These are phyloP conservation scores for Oedothorax gibbosus DNA, from an alignment of 1,140 invertebrate species.

Conservation along the genomic window DNA sequence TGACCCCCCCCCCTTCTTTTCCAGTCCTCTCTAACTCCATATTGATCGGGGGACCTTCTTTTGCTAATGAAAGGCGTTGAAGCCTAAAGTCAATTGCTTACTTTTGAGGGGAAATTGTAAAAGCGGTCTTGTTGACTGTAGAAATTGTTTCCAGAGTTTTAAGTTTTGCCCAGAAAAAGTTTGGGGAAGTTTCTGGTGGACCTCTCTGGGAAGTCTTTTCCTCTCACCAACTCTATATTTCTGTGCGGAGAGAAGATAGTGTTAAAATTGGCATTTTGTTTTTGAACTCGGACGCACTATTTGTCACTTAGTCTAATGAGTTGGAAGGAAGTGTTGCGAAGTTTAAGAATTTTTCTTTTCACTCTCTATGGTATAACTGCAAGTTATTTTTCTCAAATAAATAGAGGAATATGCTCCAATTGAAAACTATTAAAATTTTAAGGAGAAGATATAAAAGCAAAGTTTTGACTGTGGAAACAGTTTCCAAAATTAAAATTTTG, in stretches of 20 bases:
- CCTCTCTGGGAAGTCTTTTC: neutral
- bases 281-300: slow-evolving; percentile 31
- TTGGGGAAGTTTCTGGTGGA: neutral
- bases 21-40: slow-evolving; percentile 24
- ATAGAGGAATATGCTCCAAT: no score
- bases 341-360: slow-evolving; percentile 14
- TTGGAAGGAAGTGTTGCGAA: neutral
- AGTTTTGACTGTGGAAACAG: no score
- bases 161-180: neutral
- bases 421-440: no score
- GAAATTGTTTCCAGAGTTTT: slow-evolving; percentile 27
- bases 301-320: slow-evolving; percentile 57
- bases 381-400: no score
- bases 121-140: slow-evolving; percentile 56
- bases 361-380: neutral
- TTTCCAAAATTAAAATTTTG: no score
- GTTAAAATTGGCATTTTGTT: slow-evolving; percentile 24
- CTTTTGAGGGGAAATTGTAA: slow-evolving; percentile 47
- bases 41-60: slow-evolving; percentile 37
- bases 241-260: neutral
- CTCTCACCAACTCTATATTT: neutral
- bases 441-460: no score
- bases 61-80: slow-evolving; percentile 54
- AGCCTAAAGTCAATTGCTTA: slow-evolving; percentile 50
- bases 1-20: neutral